Base-by-base conservation (phyloP, 2,113 vertebrate genomes). In the Dromaius novaehollandiae region DNA sequence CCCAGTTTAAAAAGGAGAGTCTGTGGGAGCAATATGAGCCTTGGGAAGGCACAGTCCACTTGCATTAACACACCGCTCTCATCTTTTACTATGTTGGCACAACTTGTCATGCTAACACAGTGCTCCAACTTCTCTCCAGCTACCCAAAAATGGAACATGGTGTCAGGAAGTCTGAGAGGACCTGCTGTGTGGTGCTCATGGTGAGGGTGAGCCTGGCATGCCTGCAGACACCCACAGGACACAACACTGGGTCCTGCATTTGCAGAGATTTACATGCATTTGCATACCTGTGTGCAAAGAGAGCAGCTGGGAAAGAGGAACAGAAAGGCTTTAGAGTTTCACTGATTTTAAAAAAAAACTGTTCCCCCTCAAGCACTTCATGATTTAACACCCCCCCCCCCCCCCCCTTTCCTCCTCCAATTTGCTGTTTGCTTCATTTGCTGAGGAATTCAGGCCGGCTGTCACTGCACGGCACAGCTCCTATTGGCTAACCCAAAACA, bases 101-200 rank as follows among this genome's bases (percentile, higher is more conserved):
- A 68, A 8, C 30, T 28, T 55, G 51, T 20, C 14, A 2, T 1
- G 8, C 2, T 80, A 32, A 16, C 1, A 4, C 5, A 4, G 9
- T 70, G 44, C 65, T 71, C 6, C 34, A 84, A 40, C 36, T 82
- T 75, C 81, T 83, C 11, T 12, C 7, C 20, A 3, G 15, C 50
- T 9, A 68, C 25, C 64, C 26, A n/a, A 53, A 14, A 0, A 3
- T 13, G 53, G n/a, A 40, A 11, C 0, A 0, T 40, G 18, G 18
- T 44, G 4, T 60, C 30, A 38, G 86, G 50, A 92, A 46, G 61
- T 38, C 19, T 53, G 71, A 32, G n/a, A 56, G 40, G 22, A 8
- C 14, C 7, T 80, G 42, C 42, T 75, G 74, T 51, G 40, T 28
- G 36, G 51, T 6, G 28, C 36, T 73, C 0, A 0, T 9, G 11